Evolutionary conservation across 1,140 invertebrate genomes (phyloP), one percentile per base, ranked within the genome.

Genomic region (Asobara japonica): DNA sequence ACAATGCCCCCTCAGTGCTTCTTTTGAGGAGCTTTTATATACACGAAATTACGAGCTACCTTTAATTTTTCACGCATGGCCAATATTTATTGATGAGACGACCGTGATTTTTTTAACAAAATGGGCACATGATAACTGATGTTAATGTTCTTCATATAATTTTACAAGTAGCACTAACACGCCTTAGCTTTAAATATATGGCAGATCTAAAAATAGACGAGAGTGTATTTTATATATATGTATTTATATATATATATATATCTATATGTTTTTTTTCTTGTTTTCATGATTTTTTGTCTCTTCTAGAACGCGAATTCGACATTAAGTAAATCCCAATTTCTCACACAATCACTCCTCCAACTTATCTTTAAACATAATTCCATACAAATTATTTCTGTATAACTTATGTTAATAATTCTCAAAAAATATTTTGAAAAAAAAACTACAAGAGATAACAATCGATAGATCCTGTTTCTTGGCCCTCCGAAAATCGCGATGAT

Each of bases 271-370:
- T 72, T 16, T 60, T 60, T 65, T 20, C 62, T 68, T 62, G 67
- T 38, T 64, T 67, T 71, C 31, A 20, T 69, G 7, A 2, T 56
- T 73, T 31, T 45, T 31, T 31, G n/a, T 62, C 0, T 31, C 29
- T 69, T 5, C 36, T 73, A 76, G 62, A 78, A 77, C 69, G 61
- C 75, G 18, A 29, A 48, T 16, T 51, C 75, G 68, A 76, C 75
- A 76, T 78, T 79, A 83, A 83, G 81, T 82, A 81, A 81, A 74
- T 80, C 8, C n/a, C 77, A 78, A 77, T 79, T 77, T 78, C 80
- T 76, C 78, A 76, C 75, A 73, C 76, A 80, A 77, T 76, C 71
- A 74, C 73, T 80, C 76, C 27, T 31, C 27, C n/a, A 62, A 33
- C n/a, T 62, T 29, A 3, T 8, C 18, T 62, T 31, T 16, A 31